Evolutionary conservation across 1,140 invertebrate species (phyloP).

Genomic region (Dendrolimus kikuchii): DNA sequence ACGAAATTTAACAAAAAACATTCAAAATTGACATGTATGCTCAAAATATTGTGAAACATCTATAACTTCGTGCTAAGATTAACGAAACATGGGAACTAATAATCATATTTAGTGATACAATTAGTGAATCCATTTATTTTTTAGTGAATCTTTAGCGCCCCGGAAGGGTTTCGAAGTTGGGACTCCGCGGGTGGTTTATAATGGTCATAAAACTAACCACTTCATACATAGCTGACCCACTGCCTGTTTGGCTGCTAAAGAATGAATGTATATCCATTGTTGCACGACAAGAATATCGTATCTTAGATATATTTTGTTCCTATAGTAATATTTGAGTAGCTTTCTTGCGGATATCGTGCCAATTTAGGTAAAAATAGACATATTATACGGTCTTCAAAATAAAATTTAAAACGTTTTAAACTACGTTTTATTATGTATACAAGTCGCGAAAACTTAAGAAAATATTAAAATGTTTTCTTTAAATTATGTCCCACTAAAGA

Average conservation of each 20-base stretch:
- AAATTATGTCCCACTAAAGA: no score
- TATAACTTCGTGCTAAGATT: background rate
- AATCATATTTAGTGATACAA: slow-evolving; percentile 16
- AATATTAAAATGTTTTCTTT: no score
- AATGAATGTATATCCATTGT: slow-evolving; percentile 31
- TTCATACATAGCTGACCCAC: slow-evolving; percentile 24
- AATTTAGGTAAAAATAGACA: no score
- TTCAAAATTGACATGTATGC: no score
- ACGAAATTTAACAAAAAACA: no score
- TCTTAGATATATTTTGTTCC: no score
- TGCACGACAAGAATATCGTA: slow-evolving; percentile 9
- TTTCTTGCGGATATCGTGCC: no score
- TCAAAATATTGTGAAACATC: background rate
- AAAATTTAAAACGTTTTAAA: no score
- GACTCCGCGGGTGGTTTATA: slow-evolving; percentile 56
- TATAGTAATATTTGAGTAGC: no score
- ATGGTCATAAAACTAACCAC: slow-evolving; percentile 49
- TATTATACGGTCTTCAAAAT: no score
- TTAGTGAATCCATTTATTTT: slow-evolving; percentile 20
- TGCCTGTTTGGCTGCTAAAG: slow-evolving; percentile 21
- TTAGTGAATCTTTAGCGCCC: slow-evolving; percentile 19
- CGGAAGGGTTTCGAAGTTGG: slow-evolving; percentile 14
- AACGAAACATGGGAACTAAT: background rate
- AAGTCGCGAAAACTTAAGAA: no score
- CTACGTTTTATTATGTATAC: no score